Base-by-base conservation (phyloP, 2,797 vertebrate species). In the Choloepus didactylus region DNA sequence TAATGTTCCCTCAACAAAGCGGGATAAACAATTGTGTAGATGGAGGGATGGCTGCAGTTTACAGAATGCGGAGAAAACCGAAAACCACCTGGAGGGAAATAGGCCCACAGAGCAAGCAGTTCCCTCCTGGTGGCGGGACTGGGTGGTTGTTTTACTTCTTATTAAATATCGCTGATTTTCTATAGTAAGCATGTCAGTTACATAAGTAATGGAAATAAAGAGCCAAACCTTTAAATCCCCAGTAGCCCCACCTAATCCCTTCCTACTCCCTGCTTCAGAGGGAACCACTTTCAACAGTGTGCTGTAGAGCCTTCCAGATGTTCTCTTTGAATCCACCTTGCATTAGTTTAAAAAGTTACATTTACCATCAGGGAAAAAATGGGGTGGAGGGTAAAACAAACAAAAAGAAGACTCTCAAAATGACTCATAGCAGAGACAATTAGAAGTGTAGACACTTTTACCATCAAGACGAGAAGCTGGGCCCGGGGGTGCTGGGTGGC, bases 31-130 rank as follows among this genome's bases (percentile, higher is more conserved):
- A 18, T 1, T 14, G 29, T n/a, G 7, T 1, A 3, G 75, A 79
- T 0, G 2, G 62, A 82, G 21, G 18, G 49, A 16, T 9, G 16
- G 19, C 41, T 66, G 1, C 41, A 27, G 31, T 12, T 10, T 3
- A 38, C 31, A n/a, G 64, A 67, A 56, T 35, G 27, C 35, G 0
- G 0, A 16, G 84, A 29, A 54, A 87, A 76, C n/a, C 2, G 70
- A 25, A 46, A 87, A 76, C n/a, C 3, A 0, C 72, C 3, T 7
- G 69, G 31, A 9, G 46, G 56, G 75, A 69, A 25, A 49, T 0
- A 2, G 1, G 49, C 27, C 54, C 0, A 5, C 0, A 9, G 6
- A n/a, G 29, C 4, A 3, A 21, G 31, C 10, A 11, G 29, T 15
- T 59, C 21, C 44, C n/a, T 72, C 31, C 59, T 18, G 54, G 81